Evolutionary conservation across 2,888 invertebrate species (phyloP).

Genomic region (Drosophila dives): DNA sequence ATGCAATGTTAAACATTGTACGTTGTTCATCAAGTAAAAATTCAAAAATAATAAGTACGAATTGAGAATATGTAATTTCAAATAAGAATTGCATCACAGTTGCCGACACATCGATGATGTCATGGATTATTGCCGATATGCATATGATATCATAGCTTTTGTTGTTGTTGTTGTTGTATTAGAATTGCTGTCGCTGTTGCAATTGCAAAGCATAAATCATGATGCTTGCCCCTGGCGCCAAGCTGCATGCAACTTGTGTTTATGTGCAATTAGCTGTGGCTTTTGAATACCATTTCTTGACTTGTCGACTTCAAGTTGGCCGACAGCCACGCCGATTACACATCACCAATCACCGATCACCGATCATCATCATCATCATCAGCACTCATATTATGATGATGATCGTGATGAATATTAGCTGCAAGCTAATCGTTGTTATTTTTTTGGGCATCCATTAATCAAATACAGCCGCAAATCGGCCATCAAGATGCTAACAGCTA

Average conservation of each 20-base stretch:
- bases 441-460: conserved; percentile 61
- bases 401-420: conserved; percentile 19
- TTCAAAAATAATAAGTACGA: not conserved
- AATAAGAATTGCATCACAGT: conserved; percentile 24
- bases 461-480: conserved; percentile 63
- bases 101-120: conserved; percentile 53
- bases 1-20: too few relatives aligned
- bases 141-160: conserved; percentile 45
- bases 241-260: conserved; percentile 29
- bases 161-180: conserved; percentile 7
- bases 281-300: conserved; percentile 31
- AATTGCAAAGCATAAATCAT: conserved; percentile 39
- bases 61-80: not conserved
- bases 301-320: conserved; percentile 32
- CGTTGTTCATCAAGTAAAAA: not conserved
- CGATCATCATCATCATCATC: conserved; percentile 21
- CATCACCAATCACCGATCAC: conserved; percentile 8
- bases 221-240: conserved; percentile 62
- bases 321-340: conserved; percentile 19
- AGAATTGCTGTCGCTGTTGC: conserved; percentile 6
- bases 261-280: conserved; percentile 54
- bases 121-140: conserved; percentile 36
- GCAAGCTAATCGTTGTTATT: conserved; percentile 9
- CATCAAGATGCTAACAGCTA: conserved; percentile 77
- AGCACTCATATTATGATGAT: conserved; percentile 23